A percentile compares a stretch with the other conserved stretches of the same genome.
Evolutionary conservation across 2,888 invertebrate species (phyloP).

Genomic region (Beris chalybata): DNA sequence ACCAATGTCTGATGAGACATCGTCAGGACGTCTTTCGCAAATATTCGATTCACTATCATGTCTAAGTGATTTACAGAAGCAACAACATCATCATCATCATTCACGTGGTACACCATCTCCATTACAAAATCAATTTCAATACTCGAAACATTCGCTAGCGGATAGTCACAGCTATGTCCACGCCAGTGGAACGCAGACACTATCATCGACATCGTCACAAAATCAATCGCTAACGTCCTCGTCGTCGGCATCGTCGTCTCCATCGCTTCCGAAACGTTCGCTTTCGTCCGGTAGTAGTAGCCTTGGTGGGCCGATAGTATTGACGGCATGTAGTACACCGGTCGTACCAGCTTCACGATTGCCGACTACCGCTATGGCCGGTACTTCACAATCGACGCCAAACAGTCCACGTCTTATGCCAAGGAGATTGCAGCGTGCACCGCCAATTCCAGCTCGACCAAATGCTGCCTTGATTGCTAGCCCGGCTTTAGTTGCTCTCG

Average conservation of each 20-base stretch:
- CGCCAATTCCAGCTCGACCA: constrained; percentile 53
- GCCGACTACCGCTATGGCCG: not conserved
- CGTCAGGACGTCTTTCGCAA: constrained; percentile 75
- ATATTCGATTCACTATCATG: constrained; percentile 80
- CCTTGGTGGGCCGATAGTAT: not conserved
- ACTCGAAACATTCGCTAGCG: constrained; percentile 42
- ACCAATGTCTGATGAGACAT: constrained; percentile 66
- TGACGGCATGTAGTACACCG: constrained; percentile 18
- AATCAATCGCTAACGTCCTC: constrained; percentile 41
- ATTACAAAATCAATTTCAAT: constrained; percentile 46
- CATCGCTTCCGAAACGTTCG: constrained; percentile 49
- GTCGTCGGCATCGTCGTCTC: constrained; percentile 47
- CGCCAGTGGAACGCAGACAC: constrained; percentile 47
- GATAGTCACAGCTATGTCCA: constrained; percentile 28
- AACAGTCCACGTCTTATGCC: constrained; percentile 74
- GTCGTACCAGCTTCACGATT: constrained; percentile 16
- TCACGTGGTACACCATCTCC: constrained; percentile 43
- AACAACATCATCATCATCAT: constrained; percentile 45
- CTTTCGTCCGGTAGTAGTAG: constrained; percentile 34
- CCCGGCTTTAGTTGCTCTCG: constrained; percentile 48
- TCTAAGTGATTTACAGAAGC: constrained; percentile 68
- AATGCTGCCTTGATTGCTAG: constrained; percentile 44
- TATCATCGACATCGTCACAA: constrained; percentile 50
- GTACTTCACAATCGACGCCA: constrained; percentile 63
- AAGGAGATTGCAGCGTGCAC: constrained; percentile 58